Evolutionary conservation across 2,113 vertebrate genomes (phyloP), one percentile per base, ranked within the genome.

Genomic region (Desmodus rotundus): DNA sequence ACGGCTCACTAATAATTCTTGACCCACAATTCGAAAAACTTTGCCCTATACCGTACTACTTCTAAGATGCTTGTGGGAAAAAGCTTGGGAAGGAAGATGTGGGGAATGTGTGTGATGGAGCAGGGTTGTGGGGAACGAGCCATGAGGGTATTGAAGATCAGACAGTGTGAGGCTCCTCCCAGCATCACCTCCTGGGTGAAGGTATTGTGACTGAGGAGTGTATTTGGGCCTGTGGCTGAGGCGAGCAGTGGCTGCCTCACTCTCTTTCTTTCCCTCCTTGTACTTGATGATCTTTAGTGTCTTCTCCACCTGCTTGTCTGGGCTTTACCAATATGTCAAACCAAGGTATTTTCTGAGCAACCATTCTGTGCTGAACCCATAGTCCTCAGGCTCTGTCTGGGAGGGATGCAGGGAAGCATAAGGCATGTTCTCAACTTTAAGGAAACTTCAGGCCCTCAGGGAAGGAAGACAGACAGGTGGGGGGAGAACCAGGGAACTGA

Each of bases 331-430:
- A 8, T 20, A 31, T 41, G 28, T 41, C 70, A 91, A 41, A 63
- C 33, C 0, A 2, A 45, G 19, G 20, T 70, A 17, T 68, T 89
- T 72, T 61, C 10, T 20, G 47, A 88, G 22, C 4, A 54, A 19
- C 19, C 22, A 7, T 22, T 58, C 9, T 65, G 26, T 63, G 17
- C 38, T 28, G 47, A 5, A 3, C 50, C 17, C 0, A 0, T 2
- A 31, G 1, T 26, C 16, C 16, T 54, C 15, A 19, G 54, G 22
- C 47, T 74, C 3, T 88, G 28, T 12, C 24, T 45, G 31, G 2
- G 0, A n/a, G 4, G 19, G 31, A 63, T 61, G 7, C 36, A 31
- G 36, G 65, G 83, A 80, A 72, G 10, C 43, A 4, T 11, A 45
- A 82, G 45, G 12, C 24, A 16, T 36, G 41, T 31, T 36, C 68